A percentile compares a stretch with the other conserved stretches of the same genome.
Conservation (phyloP, 2,797 vertebrate genomes). For the Poeciliopsis gracilis region DNA sequence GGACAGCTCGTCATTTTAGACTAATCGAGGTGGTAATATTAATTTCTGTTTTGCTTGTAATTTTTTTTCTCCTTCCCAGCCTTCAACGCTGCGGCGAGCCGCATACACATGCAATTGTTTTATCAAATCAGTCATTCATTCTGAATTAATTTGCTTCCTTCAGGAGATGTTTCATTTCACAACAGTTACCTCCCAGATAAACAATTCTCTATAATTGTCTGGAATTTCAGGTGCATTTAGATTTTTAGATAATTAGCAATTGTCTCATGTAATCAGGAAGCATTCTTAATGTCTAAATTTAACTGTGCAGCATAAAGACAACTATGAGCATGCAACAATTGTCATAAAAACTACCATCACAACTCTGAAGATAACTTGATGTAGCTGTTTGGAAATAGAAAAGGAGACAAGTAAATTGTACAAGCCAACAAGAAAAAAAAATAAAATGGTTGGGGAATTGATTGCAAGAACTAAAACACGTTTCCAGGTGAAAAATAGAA, state of each 20-base stretch:
- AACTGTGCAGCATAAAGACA: neutral
- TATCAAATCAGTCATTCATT: constrained; percentile 49
- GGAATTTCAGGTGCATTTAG: constrained; percentile 2
- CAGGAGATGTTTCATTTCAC: constrained; percentile 37
- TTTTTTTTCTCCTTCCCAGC: constrained; percentile 43
- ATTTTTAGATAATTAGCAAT: neutral
- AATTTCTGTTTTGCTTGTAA: constrained; percentile 54
- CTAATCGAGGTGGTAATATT: constrained; percentile 72
- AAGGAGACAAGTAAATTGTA: neutral
- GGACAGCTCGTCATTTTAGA: constrained; percentile 50
- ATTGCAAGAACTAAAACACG: neutral
- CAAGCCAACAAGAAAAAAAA: neutral
- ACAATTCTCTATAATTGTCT: constrained; percentile 16
- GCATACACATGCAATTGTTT: constrained; percentile 34
- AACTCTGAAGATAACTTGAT: neutral
- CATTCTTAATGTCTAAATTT: neutral
- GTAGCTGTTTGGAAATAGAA: neutral
- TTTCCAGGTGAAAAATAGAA: neutral
- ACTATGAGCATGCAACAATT: neutral
- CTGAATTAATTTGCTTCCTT: constrained; percentile 43
- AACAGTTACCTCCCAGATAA: constrained; percentile 24
- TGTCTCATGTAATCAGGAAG: neutral
- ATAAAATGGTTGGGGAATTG: neutral
- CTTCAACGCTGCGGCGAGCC: constrained; percentile 30
- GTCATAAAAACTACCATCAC: neutral